Conservation (phyloP, 2,797 vertebrate species). For the Echeneis naucrates region DNA sequence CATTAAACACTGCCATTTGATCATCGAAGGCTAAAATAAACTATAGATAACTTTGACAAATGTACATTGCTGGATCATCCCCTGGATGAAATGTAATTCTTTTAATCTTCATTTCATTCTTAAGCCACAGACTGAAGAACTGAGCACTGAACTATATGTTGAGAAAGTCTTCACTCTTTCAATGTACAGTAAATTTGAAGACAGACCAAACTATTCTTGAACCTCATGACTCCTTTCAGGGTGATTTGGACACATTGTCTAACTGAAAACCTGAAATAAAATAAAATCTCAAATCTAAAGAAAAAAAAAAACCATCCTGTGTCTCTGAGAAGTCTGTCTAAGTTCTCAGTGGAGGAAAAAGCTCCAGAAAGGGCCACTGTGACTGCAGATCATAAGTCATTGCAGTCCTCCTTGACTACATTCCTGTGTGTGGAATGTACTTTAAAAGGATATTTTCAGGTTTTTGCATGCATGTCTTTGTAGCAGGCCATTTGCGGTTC, state of each 20-base stretch:
- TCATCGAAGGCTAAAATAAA: too few species aligned
- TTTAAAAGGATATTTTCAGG: slow-evolving; percentile 54
- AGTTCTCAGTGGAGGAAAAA: slow-evolving; percentile 15
- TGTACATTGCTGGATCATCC: too few species aligned
- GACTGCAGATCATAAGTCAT: slow-evolving; percentile 20
- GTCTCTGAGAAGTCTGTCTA: slow-evolving; percentile 24
- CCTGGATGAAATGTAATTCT: background rate
- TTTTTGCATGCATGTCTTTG: slow-evolving; percentile 43
- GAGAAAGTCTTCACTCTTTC: background rate
- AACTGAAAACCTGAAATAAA: background rate
- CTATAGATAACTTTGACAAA: background rate
- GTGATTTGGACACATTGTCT: background rate
- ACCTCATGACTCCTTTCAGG: background rate
- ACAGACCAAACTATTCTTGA: background rate
- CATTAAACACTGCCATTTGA: too few species aligned
- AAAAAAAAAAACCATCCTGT: background rate
- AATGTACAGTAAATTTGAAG: slow-evolving; percentile 3
- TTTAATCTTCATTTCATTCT: background rate
- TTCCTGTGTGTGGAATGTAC: slow-evolving; percentile 42
- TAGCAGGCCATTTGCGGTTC: slow-evolving; percentile 47
- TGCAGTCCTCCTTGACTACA: slow-evolving; percentile 20
- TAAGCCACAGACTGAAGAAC: background rate
- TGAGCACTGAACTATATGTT: background rate
- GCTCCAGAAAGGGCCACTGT: slow-evolving; percentile 12
- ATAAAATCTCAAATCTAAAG: background rate